Percentiles rank a stretch among this genome's conserved stretches.
These are phyloP conservation scores for Drosophila parabipectinata DNA, from an alignment of 1,140 invertebrate species.

Conservation along the genomic window DNA sequence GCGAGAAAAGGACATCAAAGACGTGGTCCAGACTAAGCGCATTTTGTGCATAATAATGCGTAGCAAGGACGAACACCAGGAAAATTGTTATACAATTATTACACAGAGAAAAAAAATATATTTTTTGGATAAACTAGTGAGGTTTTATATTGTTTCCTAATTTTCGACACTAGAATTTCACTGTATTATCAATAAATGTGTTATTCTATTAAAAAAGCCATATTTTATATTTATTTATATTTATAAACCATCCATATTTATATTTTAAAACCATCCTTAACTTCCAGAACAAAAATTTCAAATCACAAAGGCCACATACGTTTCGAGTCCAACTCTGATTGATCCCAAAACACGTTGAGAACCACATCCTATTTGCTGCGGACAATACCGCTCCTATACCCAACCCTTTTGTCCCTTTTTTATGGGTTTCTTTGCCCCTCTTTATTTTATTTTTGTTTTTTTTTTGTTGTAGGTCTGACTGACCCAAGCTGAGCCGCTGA, in stretches of 20 bases:
- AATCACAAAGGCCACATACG: slow-evolving; percentile 23
- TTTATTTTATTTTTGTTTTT: neutral
- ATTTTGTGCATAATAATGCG: slow-evolving; percentile 78
- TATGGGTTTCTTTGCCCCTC: slow-evolving; percentile 35
- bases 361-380: slow-evolving; percentile 4
- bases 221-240: no score
- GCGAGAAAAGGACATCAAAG: slow-evolving; percentile 68
- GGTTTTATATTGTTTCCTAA: no score
- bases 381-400: neutral
- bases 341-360: slow-evolving; percentile 21
- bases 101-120: neutral
- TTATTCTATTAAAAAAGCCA: neutral
- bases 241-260: slow-evolving; percentile 44
- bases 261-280: slow-evolving; percentile 34
- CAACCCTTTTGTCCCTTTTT: slow-evolving; percentile 45
- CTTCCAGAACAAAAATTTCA: slow-evolving; percentile 4
- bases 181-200: neutral
- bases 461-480: slow-evolving; percentile 7
- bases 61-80: slow-evolving; percentile 36
- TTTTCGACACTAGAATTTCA: no score
- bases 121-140: no score
- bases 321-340: slow-evolving; percentile 29
- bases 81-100: slow-evolving; percentile 25
- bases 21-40: slow-evolving; percentile 51
- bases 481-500: slow-evolving; percentile 54